Evolutionary conservation across 2,113 vertebrate genomes (phyloP), one percentile per base, ranked within the genome.

Genomic region (Orthochromis indermauri): DNA sequence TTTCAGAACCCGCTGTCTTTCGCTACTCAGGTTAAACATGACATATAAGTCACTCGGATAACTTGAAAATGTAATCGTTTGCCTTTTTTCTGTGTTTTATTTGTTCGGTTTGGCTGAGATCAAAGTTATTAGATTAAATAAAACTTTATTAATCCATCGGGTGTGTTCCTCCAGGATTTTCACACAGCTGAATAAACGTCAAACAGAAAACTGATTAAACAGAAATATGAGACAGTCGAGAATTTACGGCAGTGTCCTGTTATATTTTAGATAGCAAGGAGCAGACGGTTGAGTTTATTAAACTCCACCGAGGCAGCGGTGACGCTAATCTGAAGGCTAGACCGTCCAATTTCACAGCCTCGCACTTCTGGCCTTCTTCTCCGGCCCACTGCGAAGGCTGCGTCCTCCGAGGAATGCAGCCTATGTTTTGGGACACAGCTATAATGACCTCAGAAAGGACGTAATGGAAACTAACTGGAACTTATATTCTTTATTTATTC

Each of bases 41-140:
- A n/a, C 10, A 1, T 51, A 51, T 19, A 0, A 51, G 49, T 10
- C 17, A 51, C 4, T 0, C 0, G 0, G 17, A 51, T 10, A n/a
- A 51, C 17, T 10, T 51, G 0, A 51, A 51, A 51, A n/a, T n/a
- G 8, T 51, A 0, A 51, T 5, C 2, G 17, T 51, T 51, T 1
- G 17, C 0, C 49, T 19, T 51, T 9, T 51, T 19, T 19, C 4
- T 0, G 47, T n/a, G 49, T 51, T 19, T 51, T n/a, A 5, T 51
- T n/a, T 51, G 5, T 51, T 51, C 1, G 0, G 17, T 51, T 19
- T 51, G 47, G 47, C 47, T 19, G 0, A n/a, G 49, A n/a, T 51
- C 1, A 51, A 51, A 51, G 49, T 51, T 51, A 51, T n/a, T 51
- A 49, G 8, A 49, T 49, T 0, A 49, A 49, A 49, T 49, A 19